Base-by-base conservation (phyloP, 2,113 vertebrate genomes). In the Perca fluviatilis region DNA sequence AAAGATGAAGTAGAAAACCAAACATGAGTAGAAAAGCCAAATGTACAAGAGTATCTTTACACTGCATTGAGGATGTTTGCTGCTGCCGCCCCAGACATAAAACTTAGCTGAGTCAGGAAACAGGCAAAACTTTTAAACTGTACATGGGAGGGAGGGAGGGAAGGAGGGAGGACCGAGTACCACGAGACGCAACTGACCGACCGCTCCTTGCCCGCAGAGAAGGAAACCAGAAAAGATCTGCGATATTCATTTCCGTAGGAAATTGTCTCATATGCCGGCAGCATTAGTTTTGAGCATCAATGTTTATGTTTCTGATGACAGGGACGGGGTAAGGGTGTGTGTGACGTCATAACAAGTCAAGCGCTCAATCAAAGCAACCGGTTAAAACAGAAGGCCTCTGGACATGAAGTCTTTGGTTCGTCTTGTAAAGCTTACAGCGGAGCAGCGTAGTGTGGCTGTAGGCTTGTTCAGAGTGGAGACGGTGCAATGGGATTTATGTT, bases 1-100 rank as follows among this genome's bases (percentile, higher is more conserved):
- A 57, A 57, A 86, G 88, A 85, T 76, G 60, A 89, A 93, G 90
- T 94, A 94, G 91, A 96, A 95, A 95, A 94, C 71, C 73, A 88
- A 91, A 86, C 78, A 89, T 86, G 86, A 93, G 91, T 95, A 95
- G 91, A 94, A 95, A 96, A 94, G 84, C 72, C 74, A 71, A 93
- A 93, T 90, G 92, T 96, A 94, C 94, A 94, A 92, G 91, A 82
- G 86, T 36, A 71, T 90, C 87, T 95, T 89, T 95, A 94, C 92
- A 95, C 92, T 93, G 92, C 93, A 91, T 88, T 90, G 86, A 93
- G 74, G 57, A 83, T 64, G 82, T 83, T 81, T 82, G 72, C 89
- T 64, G 72, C 66, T 63, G 62, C 70, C 8, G 60, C 43, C 63
- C 15, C 79, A 80, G 77, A 81, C 77, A 84, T 66, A 40, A 71